phyloP scores from a whole-genome alignment of 2,888 invertebrate species.

The Coelogynopora nodosa region DNA sequence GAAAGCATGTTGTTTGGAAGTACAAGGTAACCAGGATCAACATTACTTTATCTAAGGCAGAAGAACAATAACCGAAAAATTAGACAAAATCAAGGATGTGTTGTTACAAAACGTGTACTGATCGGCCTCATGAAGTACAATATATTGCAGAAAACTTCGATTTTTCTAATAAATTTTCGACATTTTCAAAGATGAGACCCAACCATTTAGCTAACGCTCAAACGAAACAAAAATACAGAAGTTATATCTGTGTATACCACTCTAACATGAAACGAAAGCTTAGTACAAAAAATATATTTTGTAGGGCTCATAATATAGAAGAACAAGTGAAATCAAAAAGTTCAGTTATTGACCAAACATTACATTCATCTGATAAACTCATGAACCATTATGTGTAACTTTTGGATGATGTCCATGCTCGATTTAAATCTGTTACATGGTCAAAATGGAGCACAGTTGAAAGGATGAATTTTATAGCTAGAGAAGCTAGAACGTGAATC shows the following conservation, averaged over 20 bases:
- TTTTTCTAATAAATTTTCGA: not conserved
- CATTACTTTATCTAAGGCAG: not conserved
- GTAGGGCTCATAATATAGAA: not conserved
- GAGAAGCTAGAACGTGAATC: too few species aligned
- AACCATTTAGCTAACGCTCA: not conserved
- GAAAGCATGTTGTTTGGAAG: not conserved
- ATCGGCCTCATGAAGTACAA: constrained; percentile 2
- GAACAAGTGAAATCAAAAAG: not conserved
- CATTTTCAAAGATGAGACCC: constrained; percentile 22
- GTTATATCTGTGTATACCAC: not conserved
- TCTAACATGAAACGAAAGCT: not conserved
- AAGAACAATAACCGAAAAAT: not conserved
- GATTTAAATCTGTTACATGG: not conserved
- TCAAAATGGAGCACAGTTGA: not conserved
- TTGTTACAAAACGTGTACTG: constrained; percentile 17
- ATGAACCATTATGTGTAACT: not conserved
- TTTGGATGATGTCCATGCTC: not conserved
- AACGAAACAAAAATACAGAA: not conserved
- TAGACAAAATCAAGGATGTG: not conserved
- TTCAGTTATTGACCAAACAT: not conserved
- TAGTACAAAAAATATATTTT: not conserved
- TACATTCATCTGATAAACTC: not conserved
- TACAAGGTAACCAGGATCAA: not conserved
- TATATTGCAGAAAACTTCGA: not conserved
- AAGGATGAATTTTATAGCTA: not conserved